phyloP scores from a whole-genome alignment of 2,888 invertebrate species.

The Tortricodes alternella region DNA sequence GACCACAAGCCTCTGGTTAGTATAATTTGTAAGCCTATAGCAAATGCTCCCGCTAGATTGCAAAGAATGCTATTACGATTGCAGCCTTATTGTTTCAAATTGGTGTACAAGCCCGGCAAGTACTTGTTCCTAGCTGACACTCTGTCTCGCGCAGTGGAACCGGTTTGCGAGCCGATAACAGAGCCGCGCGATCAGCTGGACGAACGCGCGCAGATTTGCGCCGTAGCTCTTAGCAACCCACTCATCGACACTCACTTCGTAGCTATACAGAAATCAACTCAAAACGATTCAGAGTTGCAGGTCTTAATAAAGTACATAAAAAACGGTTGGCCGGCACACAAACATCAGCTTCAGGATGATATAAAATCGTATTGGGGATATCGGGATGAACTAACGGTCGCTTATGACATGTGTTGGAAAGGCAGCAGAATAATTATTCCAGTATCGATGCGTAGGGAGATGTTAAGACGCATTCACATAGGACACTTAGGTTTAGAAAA shows the following conservation, averaged over 20 bases:
- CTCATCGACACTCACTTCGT: too few relatives aligned
- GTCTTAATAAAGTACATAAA: slow-evolving; percentile 18
- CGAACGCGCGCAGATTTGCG: too few relatives aligned
- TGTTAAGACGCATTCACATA: slow-evolving; percentile 21
- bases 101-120: too few relatives aligned
- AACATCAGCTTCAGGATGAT: slow-evolving; percentile 9
- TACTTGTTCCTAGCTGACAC: too few relatives aligned
- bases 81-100: slow-evolving; percentile 35
- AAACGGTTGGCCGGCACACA: slow-evolving; percentile 29
- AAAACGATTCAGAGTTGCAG: slow-evolving; percentile 24
- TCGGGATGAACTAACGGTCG: slow-evolving; percentile 23
- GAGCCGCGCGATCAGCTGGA: too few relatives aligned
- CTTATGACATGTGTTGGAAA: slow-evolving; percentile 28
- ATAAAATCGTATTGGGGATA: slow-evolving; percentile 26
- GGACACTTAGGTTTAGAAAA: slow-evolving; percentile 4
- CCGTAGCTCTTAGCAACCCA: too few relatives aligned
- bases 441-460: slow-evolving; percentile 24
- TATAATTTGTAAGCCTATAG: slow-evolving; percentile 34
- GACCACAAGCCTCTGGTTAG: too few relatives aligned
- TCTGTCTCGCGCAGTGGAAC: too few relatives aligned
- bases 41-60: slow-evolving; percentile 26
- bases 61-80: slow-evolving; percentile 31
- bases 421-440: too few relatives aligned
- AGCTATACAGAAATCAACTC: slow-evolving; percentile 13
- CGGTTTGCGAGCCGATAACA: too few relatives aligned